Evolutionary conservation across 2,888 invertebrate genomes (phyloP), one percentile per base, ranked within the genome.

Genomic region (Dorcus hopei): DNA sequence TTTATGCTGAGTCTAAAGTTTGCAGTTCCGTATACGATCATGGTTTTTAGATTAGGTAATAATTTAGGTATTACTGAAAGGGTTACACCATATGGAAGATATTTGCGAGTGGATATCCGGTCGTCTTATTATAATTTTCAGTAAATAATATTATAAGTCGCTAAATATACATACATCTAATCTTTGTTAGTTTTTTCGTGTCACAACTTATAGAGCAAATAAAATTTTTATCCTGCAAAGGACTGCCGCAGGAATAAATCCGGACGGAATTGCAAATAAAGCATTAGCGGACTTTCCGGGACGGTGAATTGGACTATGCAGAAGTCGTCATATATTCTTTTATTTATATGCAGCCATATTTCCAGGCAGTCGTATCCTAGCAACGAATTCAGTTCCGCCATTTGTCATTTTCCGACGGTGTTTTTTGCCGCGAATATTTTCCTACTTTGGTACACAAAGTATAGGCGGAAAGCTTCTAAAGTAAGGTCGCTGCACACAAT

Each of bases 341-440:
- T 73, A 74, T 74, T 74, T 74, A 74, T 74, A 74, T 74, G 71
- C 73, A 74, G 74, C 74, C 74, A 74, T 74, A 74, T 73, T 73
- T 74, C 73, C 66, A 65, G 67, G 64, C 65, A 59, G 61, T 61
- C 74, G 74, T 75, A 73, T 73, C 74, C 72, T 73, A 74, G 74
- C 73, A 72, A 74, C 74, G 69, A 68, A 68, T 71, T 69, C 71
- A 67, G 72, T 71, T 70, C 73, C 70, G 73, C 75, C 73, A 74
- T 74, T 60, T 60, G 60, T 61, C 58, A 59, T 59, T 56, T 54
- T 59, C 52, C 56, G 69, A 68, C 69, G 69, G 70, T 65, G 70
- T 70, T 71, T 73, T 74, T 73, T 72, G 68, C 67, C 63, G 66
- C 68, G 69, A 72, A 74, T 72, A 74, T 73, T 75, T 71, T 73